Evolutionary conservation across 2,113 vertebrate genomes (phyloP), one percentile per base, ranked within the genome.

Genomic region (Triplophysa tibetana): DNA sequence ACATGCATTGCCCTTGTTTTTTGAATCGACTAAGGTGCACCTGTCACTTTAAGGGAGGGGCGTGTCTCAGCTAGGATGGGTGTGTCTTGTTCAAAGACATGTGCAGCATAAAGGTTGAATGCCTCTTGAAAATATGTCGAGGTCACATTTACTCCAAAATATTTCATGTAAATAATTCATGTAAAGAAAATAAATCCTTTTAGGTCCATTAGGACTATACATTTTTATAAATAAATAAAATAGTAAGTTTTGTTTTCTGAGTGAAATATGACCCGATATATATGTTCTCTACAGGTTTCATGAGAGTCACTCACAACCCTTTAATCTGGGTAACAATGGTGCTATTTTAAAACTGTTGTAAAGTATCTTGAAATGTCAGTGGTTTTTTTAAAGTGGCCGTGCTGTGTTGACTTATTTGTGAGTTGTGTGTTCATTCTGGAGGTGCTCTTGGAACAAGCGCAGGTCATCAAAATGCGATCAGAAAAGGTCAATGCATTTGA

Each of bases 51-150:
- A 54, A 61, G 65, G 13, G 58, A 12, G 21, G 60, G 52, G 66
- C 13, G 66, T 80, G 73, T 80, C 52, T 66, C 70, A 70, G 56
- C n/a, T 60, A 60, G n/a, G 14, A 70, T 43, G 60, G 38, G 67
- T 66, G 21, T 52, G 78, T 81, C 54, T 54, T 41, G 16, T 11
- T 29, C 11, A 10, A 45, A 72, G 50, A 33, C 17, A 24, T 45
- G 58, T 58, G 60, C 33, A 38, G 33, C 48, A 38, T 80, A 41
- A 58, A 41, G 19, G 13, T 54, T 11, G 54, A 24, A 73, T 56
- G 29, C 33, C 70, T 41, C 54, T 23, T 8, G 29, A 58, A 29
- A 60, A 60, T 29, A 58, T 2, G 0, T 17, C n/a, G 9, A 29
- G 70, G 70, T 24, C 54, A 60, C 41, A 23, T 73, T 73, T n/a